Evolutionary conservation across 2,113 vertebrate genomes (phyloP).

Genomic region (Chrysemys picta): DNA sequence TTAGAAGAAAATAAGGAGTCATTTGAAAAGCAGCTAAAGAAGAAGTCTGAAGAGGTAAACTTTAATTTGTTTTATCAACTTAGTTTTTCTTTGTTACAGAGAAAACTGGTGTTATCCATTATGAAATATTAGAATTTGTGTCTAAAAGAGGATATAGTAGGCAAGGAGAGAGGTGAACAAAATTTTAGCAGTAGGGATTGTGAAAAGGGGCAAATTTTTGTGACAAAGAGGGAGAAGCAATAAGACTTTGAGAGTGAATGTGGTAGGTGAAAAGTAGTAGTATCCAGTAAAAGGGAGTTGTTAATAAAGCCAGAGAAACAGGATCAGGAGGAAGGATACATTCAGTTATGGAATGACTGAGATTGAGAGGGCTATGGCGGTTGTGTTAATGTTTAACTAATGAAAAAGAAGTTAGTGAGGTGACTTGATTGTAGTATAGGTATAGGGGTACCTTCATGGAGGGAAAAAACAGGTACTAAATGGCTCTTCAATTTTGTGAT

Average conservation of each 20-base stretch:
- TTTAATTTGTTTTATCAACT: background rate
- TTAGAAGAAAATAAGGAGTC: conserved; percentile 84
- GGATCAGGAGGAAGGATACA: background rate
- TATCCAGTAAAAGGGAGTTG: background rate
- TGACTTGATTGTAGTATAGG: background rate
- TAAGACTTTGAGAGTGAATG: background rate
- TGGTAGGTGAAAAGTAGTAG: background rate
- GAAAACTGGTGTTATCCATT: background rate
- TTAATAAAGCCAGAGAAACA: background rate
- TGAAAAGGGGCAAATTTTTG: background rate
- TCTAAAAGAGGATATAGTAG: background rate
- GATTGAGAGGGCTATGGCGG: background rate
- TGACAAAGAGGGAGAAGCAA: background rate
- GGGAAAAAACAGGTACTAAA: background rate
- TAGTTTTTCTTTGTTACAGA: background rate
- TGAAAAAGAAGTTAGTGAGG: background rate
- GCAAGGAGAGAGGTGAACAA: background rate
- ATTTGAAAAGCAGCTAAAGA: conserved; percentile 84
- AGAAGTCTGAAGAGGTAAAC: conserved; percentile 87
- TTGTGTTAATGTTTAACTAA: background rate
- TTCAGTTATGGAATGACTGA: background rate
- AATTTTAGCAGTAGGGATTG: background rate
- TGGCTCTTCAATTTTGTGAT: background rate
- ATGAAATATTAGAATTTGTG: background rate
- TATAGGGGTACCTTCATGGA: background rate